Base-by-base conservation (phyloP, 92 coral and sea anemone genomes). In the Epizoanthus scotinus region DNA sequence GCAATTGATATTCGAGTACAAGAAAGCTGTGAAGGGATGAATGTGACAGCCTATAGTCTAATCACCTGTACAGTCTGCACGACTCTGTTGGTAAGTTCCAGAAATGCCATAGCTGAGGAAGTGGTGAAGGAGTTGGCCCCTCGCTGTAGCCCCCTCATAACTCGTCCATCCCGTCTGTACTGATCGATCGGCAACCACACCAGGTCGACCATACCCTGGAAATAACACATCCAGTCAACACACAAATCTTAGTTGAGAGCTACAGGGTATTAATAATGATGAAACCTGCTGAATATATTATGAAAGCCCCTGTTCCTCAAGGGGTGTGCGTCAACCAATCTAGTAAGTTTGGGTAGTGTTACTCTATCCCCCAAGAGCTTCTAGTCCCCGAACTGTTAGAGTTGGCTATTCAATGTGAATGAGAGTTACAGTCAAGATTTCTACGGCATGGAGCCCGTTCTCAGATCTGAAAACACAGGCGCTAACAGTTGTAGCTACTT, bases 101-200 rank as follows among this genome's bases (percentile, higher is more conserved):
- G 78, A 55, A 96, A 93, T 8, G 99, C 99, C 99, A 93, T 96
- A 10, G 99, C 99, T 20, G 99, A 96, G 47, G 99, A 96, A 26
- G 98, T 96, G 27, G 98, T 96, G 78, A 96, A 96, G 3, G 99
- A 91, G 82, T 94, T 96, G 8, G 98, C 99, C 2, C 99, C 99
- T 28, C 99, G 89, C 81, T 96, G 99, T 12, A 96, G 79, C 19
- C 99, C 99, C 36, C 98, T 79, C 92, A 96, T 96, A 29, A 96
- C 97, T 8, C 99, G 99, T 34, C 99, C 99, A 78, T 96, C 99
- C 21, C 97, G 90, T 55, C 98, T 83, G 47, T 96, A 96, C 87
- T 96, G 99, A 55, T 96, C 99, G 44, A 96, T 94, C 21, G 99
- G 99, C 62, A 96, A 74, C 99, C 99, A 93, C 67, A 96, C 94